Evolutionary conservation across 2,113 vertebrate species (phyloP).

Genomic region (Psephotus haematonotus): DNA sequence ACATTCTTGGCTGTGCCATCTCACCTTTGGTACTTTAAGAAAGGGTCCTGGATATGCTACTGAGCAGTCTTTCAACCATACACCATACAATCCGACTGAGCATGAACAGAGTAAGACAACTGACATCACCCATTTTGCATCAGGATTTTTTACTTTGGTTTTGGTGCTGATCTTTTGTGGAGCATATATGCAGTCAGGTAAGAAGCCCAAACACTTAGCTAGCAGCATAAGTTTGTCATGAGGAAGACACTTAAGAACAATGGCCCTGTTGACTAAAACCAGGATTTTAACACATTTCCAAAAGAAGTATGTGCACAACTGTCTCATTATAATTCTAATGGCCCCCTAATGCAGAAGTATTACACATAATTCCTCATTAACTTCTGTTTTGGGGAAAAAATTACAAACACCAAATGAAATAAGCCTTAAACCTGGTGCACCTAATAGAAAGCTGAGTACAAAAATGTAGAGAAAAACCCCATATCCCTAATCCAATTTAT

Average conservation of each 20-base stretch:
- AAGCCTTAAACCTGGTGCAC: neutral
- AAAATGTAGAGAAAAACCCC: neutral
- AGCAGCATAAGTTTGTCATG: neutral
- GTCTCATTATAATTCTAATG: neutral
- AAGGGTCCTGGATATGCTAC: neutral
- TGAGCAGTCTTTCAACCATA: neutral
- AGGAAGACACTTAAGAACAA: neutral
- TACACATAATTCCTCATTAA: neutral
- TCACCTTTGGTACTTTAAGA: neutral
- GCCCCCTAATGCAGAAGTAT: neutral
- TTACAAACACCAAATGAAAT: neutral
- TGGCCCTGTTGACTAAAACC: neutral
- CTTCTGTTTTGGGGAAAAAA: neutral
- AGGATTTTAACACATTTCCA: neutral
- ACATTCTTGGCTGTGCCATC: neutral
- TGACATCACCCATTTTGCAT: neutral
- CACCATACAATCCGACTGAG: neutral
- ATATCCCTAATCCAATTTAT: neutral
- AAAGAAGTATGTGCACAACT: neutral
- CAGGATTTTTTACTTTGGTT: neutral
- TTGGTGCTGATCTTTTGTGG: neutral
- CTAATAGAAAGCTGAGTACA: neutral
- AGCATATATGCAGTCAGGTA: neutral
- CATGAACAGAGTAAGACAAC: neutral
- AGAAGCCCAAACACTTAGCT: neutral